These are phyloP conservation scores for Drosophila serrata DNA, from an alignment of 1,140 invertebrate genomes.

Conservation along the genomic window DNA sequence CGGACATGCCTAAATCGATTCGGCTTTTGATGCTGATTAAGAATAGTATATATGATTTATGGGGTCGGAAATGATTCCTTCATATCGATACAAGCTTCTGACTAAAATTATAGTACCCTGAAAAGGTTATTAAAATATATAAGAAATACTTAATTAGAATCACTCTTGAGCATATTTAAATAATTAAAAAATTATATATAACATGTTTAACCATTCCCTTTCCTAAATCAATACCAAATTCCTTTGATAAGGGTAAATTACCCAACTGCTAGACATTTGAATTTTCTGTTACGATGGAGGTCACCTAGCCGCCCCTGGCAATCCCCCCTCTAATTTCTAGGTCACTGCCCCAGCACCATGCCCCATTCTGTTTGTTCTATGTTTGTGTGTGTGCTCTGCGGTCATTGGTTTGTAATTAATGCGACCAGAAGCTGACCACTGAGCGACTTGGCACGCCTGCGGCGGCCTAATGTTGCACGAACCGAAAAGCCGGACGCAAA, in stretches of 20 bases:
- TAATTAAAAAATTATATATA: background rate
- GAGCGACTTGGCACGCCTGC: slow-evolving; percentile 61
- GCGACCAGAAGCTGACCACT: slow-evolving; percentile 62
- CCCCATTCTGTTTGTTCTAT: slow-evolving; percentile 13
- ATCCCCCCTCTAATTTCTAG: background rate
- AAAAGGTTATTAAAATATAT: too few relatives aligned
- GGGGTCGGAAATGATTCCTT: too few relatives aligned
- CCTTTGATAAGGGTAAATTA: background rate
- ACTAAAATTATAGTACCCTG: too few relatives aligned
- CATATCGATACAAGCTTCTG: too few relatives aligned
- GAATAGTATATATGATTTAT: too few relatives aligned
- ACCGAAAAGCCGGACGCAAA: slow-evolving; percentile 13
- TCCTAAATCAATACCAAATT: background rate
- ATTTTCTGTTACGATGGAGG: background rate
- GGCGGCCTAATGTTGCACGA: slow-evolving; percentile 57
- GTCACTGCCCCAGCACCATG: slow-evolving; percentile 6
- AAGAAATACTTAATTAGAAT: too few relatives aligned
- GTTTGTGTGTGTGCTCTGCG: slow-evolving; percentile 43
- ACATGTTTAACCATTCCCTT: accelerated
- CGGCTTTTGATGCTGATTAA: too few relatives aligned
- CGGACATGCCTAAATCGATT: too few relatives aligned
- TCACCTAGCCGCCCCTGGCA: background rate
- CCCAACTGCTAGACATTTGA: background rate
- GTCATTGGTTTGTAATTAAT: slow-evolving; percentile 83
- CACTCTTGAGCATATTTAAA: background rate